Evolutionary conservation across 2,888 invertebrate genomes (phyloP), one percentile per base, ranked within the genome.

Genomic region (Myopa tessellatipennis): DNA sequence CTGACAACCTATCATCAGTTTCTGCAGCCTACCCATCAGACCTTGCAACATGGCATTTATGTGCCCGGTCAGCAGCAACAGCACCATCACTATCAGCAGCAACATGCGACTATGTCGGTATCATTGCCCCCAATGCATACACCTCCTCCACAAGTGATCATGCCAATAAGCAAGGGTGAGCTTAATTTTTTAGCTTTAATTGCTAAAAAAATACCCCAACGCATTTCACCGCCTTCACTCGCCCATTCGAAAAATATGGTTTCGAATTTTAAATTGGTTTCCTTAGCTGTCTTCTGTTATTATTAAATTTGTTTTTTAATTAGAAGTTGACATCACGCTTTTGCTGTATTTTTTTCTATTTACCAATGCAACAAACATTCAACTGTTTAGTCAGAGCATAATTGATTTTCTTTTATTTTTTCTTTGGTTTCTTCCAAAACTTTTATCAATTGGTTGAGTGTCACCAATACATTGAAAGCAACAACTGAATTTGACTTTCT

Each of bases 131-230:
- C 74, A 74, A 14, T 61, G 63, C 76, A 70, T 60, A 58, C 68
- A 18, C 14, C 26, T 79, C 78, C 81, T 81, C 84, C 83, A 80
- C 82, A 85, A 83, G 83, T 80, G 83, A 80, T 83, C 83, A 82
- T 83, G 82, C 85, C 85, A 84, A 82, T 82, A 81, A 82, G 83
- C 79, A 85, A 86, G 85, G 87, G 87, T 87, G 87, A 87, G 87
- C 86, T 83, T 84, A 82, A 78, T 77, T 79, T 80, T 82, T 83
- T 82, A 81, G 83, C 83, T 82, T 82, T 81, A 83, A 83, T 84
- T 77, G 84, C 84, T 84, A 84, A 84, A 82, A 71, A 72, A 70
- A 76, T 72, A 74, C 58, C 65, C 74, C 73, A 76, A 77, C 73
- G 79, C 77, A 79, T 79, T 58, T 74, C 78, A 74, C 61, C 60